Evolutionary conservation across 2,888 invertebrate species (phyloP).

Genomic region (Aspidapion aeneum): DNA sequence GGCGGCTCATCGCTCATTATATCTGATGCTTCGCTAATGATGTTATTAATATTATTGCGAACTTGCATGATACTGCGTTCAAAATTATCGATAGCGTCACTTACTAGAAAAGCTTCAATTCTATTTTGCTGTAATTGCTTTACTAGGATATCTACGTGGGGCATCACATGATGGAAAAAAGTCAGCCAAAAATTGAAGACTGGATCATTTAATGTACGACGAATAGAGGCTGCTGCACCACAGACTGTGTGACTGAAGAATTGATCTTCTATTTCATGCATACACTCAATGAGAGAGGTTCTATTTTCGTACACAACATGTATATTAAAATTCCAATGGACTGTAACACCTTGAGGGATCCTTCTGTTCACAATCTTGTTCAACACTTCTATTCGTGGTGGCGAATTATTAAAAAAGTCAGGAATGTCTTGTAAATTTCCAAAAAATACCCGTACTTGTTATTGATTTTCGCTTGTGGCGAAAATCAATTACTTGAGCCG

Average conservation of each 20-base stretch:
- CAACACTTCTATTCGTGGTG: constrained; percentile 28
- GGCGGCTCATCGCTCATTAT: constrained; percentile 8
- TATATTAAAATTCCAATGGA: constrained; percentile 17
- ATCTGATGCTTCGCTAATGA: constrained; percentile 18
- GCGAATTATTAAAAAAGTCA: constrained; percentile 27
- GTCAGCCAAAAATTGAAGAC: constrained; percentile 32
- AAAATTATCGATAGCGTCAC: constrained; percentile 19
- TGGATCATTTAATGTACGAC: constrained; percentile 18
- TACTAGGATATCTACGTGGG: constrained; percentile 29
- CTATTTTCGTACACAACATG: neutral
- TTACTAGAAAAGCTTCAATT: constrained; percentile 13
- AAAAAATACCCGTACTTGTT: constrained; percentile 29
- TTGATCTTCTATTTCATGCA: constrained; percentile 18
- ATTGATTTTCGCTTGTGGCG: no score
- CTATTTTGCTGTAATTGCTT: constrained; percentile 26
- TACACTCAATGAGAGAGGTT: no score
- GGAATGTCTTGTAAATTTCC: constrained; percentile 23
- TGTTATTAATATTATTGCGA: constrained; percentile 19
- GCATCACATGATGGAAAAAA: constrained; percentile 31
- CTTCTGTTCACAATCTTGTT: constrained; percentile 22
- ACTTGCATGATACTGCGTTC: constrained; percentile 15
- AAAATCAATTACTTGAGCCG: no score
- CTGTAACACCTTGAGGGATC: no score
- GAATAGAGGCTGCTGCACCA: constrained; percentile 21
- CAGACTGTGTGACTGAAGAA: constrained; percentile 20